phyloP scores from a whole-genome alignment of 2,888 invertebrate genomes.

The Trissolcus brochymenae region DNA sequence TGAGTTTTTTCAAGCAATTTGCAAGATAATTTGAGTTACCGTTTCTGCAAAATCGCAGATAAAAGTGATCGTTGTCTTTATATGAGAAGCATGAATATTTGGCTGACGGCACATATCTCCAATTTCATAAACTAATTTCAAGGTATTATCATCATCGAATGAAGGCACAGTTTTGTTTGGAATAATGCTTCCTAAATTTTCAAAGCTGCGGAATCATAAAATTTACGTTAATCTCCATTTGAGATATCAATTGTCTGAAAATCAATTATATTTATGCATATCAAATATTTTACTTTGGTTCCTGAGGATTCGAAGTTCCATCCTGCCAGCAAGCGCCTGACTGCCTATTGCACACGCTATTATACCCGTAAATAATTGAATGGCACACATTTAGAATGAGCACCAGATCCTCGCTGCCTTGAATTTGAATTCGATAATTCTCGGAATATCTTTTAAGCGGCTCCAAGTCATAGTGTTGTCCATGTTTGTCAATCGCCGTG shows the following conservation, averaged over 20 bases:
- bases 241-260: not conserved
- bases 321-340: conserved; percentile 49
- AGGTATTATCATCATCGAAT: conserved; percentile 44
- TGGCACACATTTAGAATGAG: conserved; percentile 71
- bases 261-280: not conserved
- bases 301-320: conserved; percentile 2
- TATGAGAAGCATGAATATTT: conserved; percentile 13
- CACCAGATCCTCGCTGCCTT: conserved; percentile 32
- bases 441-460: conserved; percentile 62
- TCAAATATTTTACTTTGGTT: conserved; percentile 17
- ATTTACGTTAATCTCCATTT: not conserved
- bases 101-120: conserved; percentile 61
- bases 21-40: conserved; percentile 55
- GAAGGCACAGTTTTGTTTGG: conserved; percentile 11
- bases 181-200: conserved; percentile 29
- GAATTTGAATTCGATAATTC: conserved; percentile 65
- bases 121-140: conserved; percentile 60
- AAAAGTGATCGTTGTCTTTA: conserved; percentile 66
- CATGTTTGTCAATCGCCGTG: conserved; percentile 55
- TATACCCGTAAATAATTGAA: conserved; percentile 63
- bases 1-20: not conserved
- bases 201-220: conserved; percentile 18
- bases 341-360: conserved; percentile 35
- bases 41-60: conserved; percentile 64
- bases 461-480: conserved; percentile 65